Evolutionary conservation across 2,797 vertebrate species (phyloP).

Genomic region (Peromyscus eremicus): DNA sequence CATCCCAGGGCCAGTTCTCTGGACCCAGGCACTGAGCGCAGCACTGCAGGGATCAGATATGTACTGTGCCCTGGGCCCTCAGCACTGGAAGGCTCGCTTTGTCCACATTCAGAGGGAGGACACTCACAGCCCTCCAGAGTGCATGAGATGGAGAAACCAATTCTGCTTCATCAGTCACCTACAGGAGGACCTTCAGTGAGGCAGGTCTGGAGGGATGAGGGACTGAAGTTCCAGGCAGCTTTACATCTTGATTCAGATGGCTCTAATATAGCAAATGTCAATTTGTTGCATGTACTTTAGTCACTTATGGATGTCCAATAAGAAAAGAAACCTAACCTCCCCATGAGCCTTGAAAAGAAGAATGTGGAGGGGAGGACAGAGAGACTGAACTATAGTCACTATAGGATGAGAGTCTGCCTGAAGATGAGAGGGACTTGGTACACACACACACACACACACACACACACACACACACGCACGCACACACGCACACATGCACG

Average conservation of each 20-base stretch:
- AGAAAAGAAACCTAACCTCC: background rate
- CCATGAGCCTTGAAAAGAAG: too few relatives aligned
- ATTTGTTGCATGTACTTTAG: background rate
- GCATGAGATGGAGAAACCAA: fast-evolving
- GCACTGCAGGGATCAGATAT: background rate
- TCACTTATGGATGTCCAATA: too few relatives aligned
- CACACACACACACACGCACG: too few relatives aligned
- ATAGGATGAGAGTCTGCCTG: background rate
- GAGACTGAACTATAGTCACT: background rate
- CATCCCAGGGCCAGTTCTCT: background rate
- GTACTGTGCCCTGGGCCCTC: too few relatives aligned
- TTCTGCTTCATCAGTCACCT: fast-evolving
- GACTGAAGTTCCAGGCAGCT: background rate
- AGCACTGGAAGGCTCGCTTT: background rate
- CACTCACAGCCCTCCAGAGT: background rate
- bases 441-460: background rate
- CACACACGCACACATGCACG: fast-evolving
- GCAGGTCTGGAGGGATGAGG: fast-evolving
- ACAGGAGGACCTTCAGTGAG: fast-evolving
- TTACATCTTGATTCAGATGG: background rate
- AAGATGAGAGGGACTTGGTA: background rate
- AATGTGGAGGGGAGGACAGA: fast-evolving
- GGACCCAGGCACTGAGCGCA: background rate
- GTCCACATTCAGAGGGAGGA: background rate
- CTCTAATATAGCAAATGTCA: background rate